Conservation (phyloP, 1,140 invertebrate species). For the Liolophura sinensis region DNA sequence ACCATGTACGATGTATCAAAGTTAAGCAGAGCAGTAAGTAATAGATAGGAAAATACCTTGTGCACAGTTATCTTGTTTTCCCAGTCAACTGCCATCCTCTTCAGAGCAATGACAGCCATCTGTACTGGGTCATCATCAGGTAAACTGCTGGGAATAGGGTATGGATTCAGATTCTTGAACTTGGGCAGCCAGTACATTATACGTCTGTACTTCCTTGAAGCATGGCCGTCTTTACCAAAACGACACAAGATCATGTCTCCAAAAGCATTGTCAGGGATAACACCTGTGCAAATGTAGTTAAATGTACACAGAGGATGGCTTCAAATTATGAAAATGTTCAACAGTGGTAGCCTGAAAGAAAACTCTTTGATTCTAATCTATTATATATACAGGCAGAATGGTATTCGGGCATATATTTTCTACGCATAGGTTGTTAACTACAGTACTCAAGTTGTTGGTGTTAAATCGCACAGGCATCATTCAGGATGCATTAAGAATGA, state of each 20-base stretch:
- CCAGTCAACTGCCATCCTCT: conserved; percentile 86
- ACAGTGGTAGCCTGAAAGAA: too few species aligned
- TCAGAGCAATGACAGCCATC: conserved; percentile 83
- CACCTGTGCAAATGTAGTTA: conserved; percentile 65
- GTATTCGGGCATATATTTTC: too few species aligned
- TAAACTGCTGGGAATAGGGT: conserved; percentile 72
- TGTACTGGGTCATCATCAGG: conserved; percentile 67
- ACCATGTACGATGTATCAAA: conserved; percentile 17
- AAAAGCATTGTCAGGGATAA: conserved; percentile 89
- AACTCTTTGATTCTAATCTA: too few species aligned
- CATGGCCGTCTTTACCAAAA: conserved; percentile 80
- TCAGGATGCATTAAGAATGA: too few species aligned
- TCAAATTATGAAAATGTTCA: too few species aligned
- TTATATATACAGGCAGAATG: too few species aligned
- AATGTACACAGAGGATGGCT: too few species aligned
- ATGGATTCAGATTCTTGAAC: conserved; percentile 89
- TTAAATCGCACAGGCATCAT: too few species aligned
- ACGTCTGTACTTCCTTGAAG: conserved; percentile 81
- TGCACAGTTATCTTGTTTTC: conserved; percentile 72
- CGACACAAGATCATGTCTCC: conserved; percentile 78
- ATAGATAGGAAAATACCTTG: conserved; percentile 62
- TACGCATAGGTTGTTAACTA: too few species aligned
- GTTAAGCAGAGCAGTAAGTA: not conserved
- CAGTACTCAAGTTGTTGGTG: too few species aligned
- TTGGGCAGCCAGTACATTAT: conserved; percentile 99